These are phyloP conservation scores for Trachelipus rathkii DNA, from an alignment of 1,140 invertebrate genomes.

Conservation along the genomic window DNA sequence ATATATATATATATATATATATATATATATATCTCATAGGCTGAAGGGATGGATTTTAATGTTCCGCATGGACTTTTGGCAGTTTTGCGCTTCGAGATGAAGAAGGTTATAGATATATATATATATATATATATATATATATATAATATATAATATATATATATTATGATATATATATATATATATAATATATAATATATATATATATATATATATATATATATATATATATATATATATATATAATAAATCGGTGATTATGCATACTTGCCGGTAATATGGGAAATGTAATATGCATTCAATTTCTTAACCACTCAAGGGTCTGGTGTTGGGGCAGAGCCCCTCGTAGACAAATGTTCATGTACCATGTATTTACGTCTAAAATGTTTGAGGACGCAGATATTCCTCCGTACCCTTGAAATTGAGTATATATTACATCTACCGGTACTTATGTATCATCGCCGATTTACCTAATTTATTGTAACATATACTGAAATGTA, in stretches of 20 bases:
- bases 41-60: conserved; percentile 77
- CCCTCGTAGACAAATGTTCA: too few species aligned
- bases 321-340: too few species aligned
- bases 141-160: not conserved
- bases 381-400: too few species aligned
- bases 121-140: not conserved
- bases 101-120: conserved; percentile 61
- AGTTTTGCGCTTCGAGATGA: conserved; percentile 73
- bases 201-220: conserved; percentile 11
- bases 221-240: conserved; percentile 12
- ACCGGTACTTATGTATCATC: too few species aligned
- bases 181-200: conserved; percentile 18
- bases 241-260: not conserved
- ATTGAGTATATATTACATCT: too few species aligned
- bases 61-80: conserved; percentile 86
- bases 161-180: not conserved
- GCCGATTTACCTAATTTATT: not conserved
- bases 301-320: too few species aligned
- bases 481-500: conserved; percentile 13
- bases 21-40: conserved; percentile 59
- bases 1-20: conserved; percentile 24
- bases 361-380: too few species aligned
- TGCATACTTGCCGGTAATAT: too few species aligned
- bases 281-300: too few species aligned
- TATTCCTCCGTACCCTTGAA: too few species aligned